Percentiles rank a stretch among this genome's conserved stretches.
Conservation (phyloP, 2,113 vertebrate genomes). For the Galbula dea region DNA sequence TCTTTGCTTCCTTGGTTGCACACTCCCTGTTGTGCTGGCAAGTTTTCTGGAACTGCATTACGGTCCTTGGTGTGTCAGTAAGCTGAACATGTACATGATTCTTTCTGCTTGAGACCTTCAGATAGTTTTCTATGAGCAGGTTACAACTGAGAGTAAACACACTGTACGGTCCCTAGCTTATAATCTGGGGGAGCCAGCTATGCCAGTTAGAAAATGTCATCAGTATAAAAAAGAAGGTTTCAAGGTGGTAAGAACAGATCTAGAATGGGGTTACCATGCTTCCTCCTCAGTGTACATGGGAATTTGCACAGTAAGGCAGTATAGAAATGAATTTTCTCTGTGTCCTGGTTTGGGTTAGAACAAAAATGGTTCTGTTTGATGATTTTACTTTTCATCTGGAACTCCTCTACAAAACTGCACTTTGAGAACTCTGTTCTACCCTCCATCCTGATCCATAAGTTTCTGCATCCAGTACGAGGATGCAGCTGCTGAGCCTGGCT, state of each 20-base stretch:
- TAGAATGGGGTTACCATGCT: background rate
- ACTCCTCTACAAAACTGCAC: too few relatives aligned
- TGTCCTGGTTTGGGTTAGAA: too few relatives aligned
- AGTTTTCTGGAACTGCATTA: background rate
- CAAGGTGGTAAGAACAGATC: background rate
- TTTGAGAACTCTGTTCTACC: too few relatives aligned
- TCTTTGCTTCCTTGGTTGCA: background rate
- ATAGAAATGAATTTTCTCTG: background rate
- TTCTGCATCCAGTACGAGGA: too few relatives aligned
- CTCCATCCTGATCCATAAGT: too few relatives aligned
- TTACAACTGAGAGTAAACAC: background rate
- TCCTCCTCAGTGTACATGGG: background rate
- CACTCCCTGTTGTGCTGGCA: background rate
- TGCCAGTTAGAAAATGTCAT: background rate
- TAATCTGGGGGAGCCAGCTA: background rate
- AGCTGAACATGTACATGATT: background rate
- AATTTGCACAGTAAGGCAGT: background rate
- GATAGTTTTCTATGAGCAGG: background rate
- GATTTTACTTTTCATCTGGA: too few relatives aligned
- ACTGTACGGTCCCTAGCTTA: background rate
- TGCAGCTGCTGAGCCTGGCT: too few relatives aligned
- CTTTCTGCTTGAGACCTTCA: background rate
- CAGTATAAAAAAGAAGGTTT: background rate
- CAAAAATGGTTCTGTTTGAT: too few relatives aligned
- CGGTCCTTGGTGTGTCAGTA: background rate